Base-by-base conservation (phyloP, 1,140 invertebrate species). In the Elymnias hypermnestra region DNA sequence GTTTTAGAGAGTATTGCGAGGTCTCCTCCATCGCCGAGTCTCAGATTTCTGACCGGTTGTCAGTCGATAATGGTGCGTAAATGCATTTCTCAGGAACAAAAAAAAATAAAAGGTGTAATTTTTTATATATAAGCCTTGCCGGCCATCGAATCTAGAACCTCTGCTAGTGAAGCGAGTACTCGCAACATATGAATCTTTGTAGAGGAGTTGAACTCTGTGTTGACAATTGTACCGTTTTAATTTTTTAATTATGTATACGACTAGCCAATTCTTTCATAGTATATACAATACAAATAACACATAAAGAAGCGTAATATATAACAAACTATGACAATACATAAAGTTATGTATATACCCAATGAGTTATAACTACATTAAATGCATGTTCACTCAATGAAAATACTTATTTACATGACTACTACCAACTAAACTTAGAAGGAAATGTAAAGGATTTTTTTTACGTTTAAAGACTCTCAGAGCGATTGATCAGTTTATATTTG, bases 361-460 rank as follows among this genome's bases (percentile, higher is more conserved):
- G 72, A 78, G 72, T 57, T 67, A 55, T 63, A 58, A 63, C 66
- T 72, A 81, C 68, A 73, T 75, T 75, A 75, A 81, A 81, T 81
- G 76, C 74, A 75, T 61, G 61, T 71, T 57, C 59, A 65, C 60
- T 67, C 62, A 54, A 54, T 48, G 23, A 42, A 64, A 53, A 70
- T 57, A 63, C 55, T 64, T 63, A 68, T 63, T 50, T 63, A 66
- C 55, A 70, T 51, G 45, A 64, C 56, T 58, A 31, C 39, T 45
- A 36, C 42, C 17, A 46, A 43, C 22, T 43, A 42, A 51, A 43
- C 33, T 51, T 51, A 44, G 33, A 31, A 33, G 40, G 39, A 23
- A 43, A 26, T 23, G 26, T 22, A 13, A 37, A 18, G 23, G n/a
- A n/a, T n/a, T n/a, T n/a, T n/a, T 38, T 38, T 21, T 44, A 43